Evolutionary conservation across 2,113 vertebrate species (phyloP), one percentile per base, ranked within the genome.

Genomic region (Sakesphorus luctuosus): DNA sequence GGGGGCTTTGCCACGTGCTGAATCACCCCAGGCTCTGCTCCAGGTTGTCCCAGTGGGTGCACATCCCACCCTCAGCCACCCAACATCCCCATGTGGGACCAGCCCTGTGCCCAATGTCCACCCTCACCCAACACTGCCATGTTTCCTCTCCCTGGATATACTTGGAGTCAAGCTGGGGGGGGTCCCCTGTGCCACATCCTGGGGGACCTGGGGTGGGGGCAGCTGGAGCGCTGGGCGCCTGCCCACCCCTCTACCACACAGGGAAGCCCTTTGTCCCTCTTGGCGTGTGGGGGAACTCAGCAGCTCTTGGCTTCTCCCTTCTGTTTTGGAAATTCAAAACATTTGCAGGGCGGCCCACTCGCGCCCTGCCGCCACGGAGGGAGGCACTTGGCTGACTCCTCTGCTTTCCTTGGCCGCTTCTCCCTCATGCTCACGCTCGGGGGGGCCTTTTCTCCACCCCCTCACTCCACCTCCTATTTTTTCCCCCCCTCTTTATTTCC

Each of bases 311-410:
- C 96, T 94, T 90, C 76, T 95, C 87, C 94, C 96, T 93, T 76
- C 93, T 93, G 94, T 95, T 95, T 95, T 94, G 95, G 95, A 95
- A 96, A 97, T 43, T 81, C 83, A 95, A 95, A 97, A 96, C 95
- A 93, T 96, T 96, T 95, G 74, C 89, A 80, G 96, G 95, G 91
- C 95, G 47, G 89, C 96, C 95, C 91, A 92, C 96, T 97, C 71
- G 92, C 72, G 81, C 90, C 94, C 94, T 75, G 81, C 87, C 89
- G 97, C 94, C 95, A 95, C 89, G 53, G 94, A 89, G 89, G 23
- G 65, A 88, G 92, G 95, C 93, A 71, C 74, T 97, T 97, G 96
- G 97, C 96, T 94, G 94, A 91, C 95, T 89, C 93, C 66, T 44
- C 83, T 96, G 96, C 94, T 97, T 96, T 89, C 95, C 93, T 97